Evolutionary conservation across 2,797 vertebrate genomes (phyloP), one percentile per base, ranked within the genome.

Genomic region (Catamblyrhynchus diadema): DNA sequence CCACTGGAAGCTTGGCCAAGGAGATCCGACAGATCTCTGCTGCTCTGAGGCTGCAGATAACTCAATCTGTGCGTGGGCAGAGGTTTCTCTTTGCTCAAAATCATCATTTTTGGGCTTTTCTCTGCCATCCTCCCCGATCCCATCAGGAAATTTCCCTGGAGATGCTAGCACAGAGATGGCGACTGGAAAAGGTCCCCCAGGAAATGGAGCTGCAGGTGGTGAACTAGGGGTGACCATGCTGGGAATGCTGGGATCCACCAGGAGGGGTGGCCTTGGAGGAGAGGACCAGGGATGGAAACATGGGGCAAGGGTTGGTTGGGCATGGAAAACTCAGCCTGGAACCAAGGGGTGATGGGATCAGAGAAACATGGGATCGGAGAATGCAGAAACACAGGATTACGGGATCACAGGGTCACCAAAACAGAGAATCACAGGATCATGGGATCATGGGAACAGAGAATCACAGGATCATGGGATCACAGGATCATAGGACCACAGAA

Each of bases 301-400:
- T 0, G 0, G 19, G 24, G 7, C 16, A 23, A 57, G 22, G 2
- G 24, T 10, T 60, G 39, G 18, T 0, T n/a, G 22, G 27, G 23
- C 8, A 15, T 1, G 15, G n/a, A 2, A 53, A 81, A 53, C 18
- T 22, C 47, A n/a, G 28, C 41, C 48, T 62, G 20, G 67, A 62
- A 12, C 14, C n/a, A 4, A 0, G 1, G 39, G 32, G 30, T 33
- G 7, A 28, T 0, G 1, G 41, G 53, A 50, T 48, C 2, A 23
- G 54, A 42, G 53, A 14, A 59, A 37, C 4, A 8, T 1, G 2
- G 30, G 30, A n/a, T n/a, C 0, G 1, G 28, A 20, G 33, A 48
- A 39, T 15, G 12, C 60, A 35, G 74, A 20, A n/a, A 10, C 15
- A 9, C 0, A 2, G 59, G 23, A 35, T 19, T 18, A 8, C 0